Conservation (phyloP, 2,797 vertebrate species). For the Rhodeus uyekii region DNA sequence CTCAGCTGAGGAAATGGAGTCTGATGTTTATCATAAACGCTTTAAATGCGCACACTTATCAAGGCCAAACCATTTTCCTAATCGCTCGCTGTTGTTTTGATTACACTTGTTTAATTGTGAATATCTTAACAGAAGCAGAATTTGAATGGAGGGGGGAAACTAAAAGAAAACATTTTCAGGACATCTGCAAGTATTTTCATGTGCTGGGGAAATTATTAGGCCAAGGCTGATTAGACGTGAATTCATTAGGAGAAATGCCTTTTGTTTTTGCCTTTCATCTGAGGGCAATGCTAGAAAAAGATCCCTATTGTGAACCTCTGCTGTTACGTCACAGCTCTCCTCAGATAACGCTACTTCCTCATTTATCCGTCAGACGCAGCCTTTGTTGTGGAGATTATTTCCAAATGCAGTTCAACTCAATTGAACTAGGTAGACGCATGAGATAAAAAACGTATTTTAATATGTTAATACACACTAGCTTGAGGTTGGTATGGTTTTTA, state of each 20-base stretch:
- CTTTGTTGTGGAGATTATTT: slow-evolving; percentile 22
- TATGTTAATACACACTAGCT: neutral
- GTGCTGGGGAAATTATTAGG: slow-evolving; percentile 58
- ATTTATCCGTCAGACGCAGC: neutral
- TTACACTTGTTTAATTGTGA: slow-evolving; percentile 61
- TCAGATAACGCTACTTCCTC: slow-evolving; percentile 33
- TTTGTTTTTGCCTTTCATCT: slow-evolving; percentile 61
- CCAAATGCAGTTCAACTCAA: neutral
- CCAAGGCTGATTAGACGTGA: slow-evolving; percentile 60
- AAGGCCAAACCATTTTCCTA: slow-evolving; percentile 55
- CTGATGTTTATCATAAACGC: slow-evolving; percentile 59
- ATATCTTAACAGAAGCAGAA: slow-evolving; percentile 56
- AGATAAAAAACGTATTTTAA: neutral
- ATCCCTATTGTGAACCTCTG: slow-evolving; percentile 25
- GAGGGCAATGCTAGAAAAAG: slow-evolving; percentile 13
- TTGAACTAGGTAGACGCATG: neutral
- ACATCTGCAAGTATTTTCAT: slow-evolving; percentile 62
- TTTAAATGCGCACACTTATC: slow-evolving; percentile 55
- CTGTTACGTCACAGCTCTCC: slow-evolving; percentile 35
- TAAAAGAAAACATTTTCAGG: slow-evolving; percentile 40
- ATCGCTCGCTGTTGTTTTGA: slow-evolving; percentile 53
- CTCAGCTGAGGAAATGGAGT: slow-evolving; percentile 55
- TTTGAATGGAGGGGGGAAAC: slow-evolving; percentile 31
- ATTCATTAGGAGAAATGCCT: slow-evolving; percentile 62
- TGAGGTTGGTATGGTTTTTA: neutral